Percentiles rank a stretch among this genome's conserved stretches.
Evolutionary conservation across 2,888 invertebrate genomes (phyloP).

Genomic region (Morinoia aosen): DNA sequence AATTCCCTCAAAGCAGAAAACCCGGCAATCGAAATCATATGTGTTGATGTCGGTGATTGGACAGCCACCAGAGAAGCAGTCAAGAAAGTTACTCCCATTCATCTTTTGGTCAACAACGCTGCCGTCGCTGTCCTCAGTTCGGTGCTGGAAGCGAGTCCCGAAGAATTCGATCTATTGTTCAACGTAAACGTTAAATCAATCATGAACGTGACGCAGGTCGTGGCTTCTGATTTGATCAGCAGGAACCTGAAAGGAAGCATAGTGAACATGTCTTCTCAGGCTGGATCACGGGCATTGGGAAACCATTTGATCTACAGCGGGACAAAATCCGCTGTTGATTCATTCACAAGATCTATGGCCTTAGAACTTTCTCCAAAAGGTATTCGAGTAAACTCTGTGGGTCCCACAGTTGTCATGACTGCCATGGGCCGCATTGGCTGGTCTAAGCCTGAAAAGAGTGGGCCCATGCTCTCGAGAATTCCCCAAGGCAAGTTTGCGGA

Average conservation of each 20-base stretch:
- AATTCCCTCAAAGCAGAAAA: slow-evolving; percentile 69
- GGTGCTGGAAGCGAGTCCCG: slow-evolving; percentile 79
- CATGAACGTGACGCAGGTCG: slow-evolving; percentile 87
- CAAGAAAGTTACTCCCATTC: slow-evolving; percentile 78
- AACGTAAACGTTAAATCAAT: slow-evolving; percentile 87
- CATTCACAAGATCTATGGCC: slow-evolving; percentile 86
- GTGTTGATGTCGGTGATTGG: slow-evolving; percentile 85
- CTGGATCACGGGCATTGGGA: slow-evolving; percentile 76
- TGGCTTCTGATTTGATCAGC: slow-evolving; percentile 81
- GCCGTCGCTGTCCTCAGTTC: slow-evolving; percentile 81
- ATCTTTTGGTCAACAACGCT: slow-evolving; percentile 92
- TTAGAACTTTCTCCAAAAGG: slow-evolving; percentile 64
- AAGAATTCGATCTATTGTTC: slow-evolving; percentile 78
- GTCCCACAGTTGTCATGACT: slow-evolving; percentile 95
- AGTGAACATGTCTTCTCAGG: slow-evolving; percentile 92
- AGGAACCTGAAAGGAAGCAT: slow-evolving; percentile 83
- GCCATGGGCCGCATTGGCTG: slow-evolving; percentile 89
- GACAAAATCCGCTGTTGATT: slow-evolving; percentile 90
- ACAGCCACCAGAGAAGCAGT: slow-evolving; percentile 78
- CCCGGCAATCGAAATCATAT: slow-evolving; percentile 71
- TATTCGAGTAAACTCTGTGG: slow-evolving; percentile 91
- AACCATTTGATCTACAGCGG: slow-evolving; percentile 88
- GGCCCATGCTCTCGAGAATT: slow-evolving; percentile 79
- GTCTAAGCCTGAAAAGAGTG: slow-evolving; percentile 83
- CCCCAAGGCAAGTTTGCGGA: slow-evolving; percentile 81